Evolutionary conservation across 2,888 invertebrate species (phyloP), one percentile per base, ranked within the genome.

Genomic region (Ceraclea dissimilis): DNA sequence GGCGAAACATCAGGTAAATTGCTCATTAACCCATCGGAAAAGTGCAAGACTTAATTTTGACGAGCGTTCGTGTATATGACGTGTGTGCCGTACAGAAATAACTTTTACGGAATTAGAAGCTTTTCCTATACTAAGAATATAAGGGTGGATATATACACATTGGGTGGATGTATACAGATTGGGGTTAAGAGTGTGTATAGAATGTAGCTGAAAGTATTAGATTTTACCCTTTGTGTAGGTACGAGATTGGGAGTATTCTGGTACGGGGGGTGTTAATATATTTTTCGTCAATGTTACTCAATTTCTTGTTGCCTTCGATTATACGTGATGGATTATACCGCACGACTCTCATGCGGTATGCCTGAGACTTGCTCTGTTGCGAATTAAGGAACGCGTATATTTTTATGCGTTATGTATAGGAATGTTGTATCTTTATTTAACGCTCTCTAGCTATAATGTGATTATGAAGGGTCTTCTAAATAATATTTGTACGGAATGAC

Each of bases 281-380:
- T 78, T 78, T 78, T 77, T 77, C 78, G 78, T 77, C 76, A 76
- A 77, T 78, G 76, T 77, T 76, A 77, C 77, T 76, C 76, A 76
- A 76, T 77, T 77, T 78, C 76, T 74, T 75, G 76, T 73, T 72
- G 76, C 73, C 72, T 73, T 71, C 72, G 71, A 74, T 76, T 54
- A 59, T 78, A 77, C 78, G 78, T 77, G 78, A 78, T 76, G 76
- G 78, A 78, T 78, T 77, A 78, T 76, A 74, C 71, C 71, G 31
- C 31, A 31, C 31, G 31, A 6, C 11, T 31, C 31, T 31, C 31
- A 31, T 6, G 11, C 5, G 39, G 39, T 39, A 16, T 39, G 39
- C 39, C 8, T 16, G n/a, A 13, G 26, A 26, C 5, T 6, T 26
- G 4, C 10, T 10, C 26, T 6, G 4, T 10, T 4, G 26, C 4